Percentiles rank a stretch among this genome's conserved stretches.
Conservation (phyloP, 2,888 invertebrate genomes). For the Leptopilina drosophilae region DNA sequence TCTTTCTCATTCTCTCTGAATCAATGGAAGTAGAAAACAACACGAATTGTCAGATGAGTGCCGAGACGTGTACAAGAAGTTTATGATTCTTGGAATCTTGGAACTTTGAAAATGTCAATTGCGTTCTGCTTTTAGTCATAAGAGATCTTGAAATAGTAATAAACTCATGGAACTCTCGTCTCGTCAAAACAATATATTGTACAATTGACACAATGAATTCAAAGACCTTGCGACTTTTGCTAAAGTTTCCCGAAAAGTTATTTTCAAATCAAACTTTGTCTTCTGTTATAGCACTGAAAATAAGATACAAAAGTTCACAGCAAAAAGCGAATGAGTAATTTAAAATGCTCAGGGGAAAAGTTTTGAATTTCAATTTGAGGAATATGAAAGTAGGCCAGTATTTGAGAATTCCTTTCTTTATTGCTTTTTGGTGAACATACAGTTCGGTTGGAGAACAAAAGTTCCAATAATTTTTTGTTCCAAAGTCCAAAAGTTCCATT, state of each 20-base stretch:
- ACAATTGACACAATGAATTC: background rate
- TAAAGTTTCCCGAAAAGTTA: background rate
- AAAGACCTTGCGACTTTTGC: background rate
- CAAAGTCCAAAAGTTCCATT: too few species aligned
- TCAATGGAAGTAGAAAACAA: background rate
- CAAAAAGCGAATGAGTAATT: constrained; percentile 3
- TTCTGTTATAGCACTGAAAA: background rate
- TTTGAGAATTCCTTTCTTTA: too few species aligned
- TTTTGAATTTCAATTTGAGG: background rate
- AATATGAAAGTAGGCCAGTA: background rate
- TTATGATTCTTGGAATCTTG: constrained; percentile 16
- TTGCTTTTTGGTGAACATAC: too few species aligned
- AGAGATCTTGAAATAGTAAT: constrained; percentile 1
- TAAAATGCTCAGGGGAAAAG: background rate
- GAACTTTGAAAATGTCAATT: background rate
- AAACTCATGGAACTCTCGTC: background rate
- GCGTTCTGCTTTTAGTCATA: background rate
- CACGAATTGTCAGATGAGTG: constrained; percentile 4
- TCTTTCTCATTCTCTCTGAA: background rate
- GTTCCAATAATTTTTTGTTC: too few species aligned
- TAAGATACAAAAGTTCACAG: background rate
- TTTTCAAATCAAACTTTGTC: background rate
- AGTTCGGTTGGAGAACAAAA: too few species aligned
- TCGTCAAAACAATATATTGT: background rate
- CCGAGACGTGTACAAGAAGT: background rate